Evolutionary conservation across 2,888 invertebrate genomes (phyloP).

Genomic region (Trichopoda pennipes): DNA sequence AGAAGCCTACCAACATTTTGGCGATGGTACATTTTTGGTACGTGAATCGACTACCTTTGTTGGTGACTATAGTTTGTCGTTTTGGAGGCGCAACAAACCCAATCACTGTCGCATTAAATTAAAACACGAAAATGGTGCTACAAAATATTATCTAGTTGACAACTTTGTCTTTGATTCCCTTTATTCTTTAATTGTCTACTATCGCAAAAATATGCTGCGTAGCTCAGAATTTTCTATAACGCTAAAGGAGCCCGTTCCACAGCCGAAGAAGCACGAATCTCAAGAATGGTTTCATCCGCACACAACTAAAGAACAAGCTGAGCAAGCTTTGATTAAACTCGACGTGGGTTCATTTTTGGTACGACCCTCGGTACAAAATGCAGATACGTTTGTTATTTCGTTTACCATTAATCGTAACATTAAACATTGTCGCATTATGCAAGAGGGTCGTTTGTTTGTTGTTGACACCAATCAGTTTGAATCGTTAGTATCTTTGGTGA

Average conservation of each 20-base stretch:
- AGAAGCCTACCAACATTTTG: constrained; percentile 88
- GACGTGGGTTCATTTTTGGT: constrained; percentile 97
- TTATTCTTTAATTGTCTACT: constrained; percentile 94
- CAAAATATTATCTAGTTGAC: constrained; percentile 95
- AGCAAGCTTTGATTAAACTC: constrained; percentile 92
- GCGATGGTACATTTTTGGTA: constrained; percentile 96
- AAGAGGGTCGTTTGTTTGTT: constrained; percentile 94
- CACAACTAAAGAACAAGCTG: constrained; percentile 90
- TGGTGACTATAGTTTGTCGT: constrained; percentile 96
- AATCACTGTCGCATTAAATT: constrained; percentile 95
- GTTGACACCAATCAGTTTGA: constrained; percentile 97
- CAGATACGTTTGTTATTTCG: constrained; percentile 94
- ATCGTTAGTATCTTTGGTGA: constrained; percentile 95
- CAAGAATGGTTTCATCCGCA: constrained; percentile 95
- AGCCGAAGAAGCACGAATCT: constrained; percentile 95
- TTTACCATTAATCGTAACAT: constrained; percentile 95
- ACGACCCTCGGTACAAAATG: constrained; percentile 93
- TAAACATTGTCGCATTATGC: constrained; percentile 97
- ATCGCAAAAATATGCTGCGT: constrained; percentile 91
- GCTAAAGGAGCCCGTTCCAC: constrained; percentile 94
- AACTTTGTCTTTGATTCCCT: constrained; percentile 94
- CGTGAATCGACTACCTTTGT: constrained; percentile 97
- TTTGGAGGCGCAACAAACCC: constrained; percentile 93
- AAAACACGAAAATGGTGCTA: constrained; percentile 92
- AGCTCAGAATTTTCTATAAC: constrained; percentile 95